phyloP scores from a whole-genome alignment of 2,113 vertebrate species.

The Isichthys henryi region DNA sequence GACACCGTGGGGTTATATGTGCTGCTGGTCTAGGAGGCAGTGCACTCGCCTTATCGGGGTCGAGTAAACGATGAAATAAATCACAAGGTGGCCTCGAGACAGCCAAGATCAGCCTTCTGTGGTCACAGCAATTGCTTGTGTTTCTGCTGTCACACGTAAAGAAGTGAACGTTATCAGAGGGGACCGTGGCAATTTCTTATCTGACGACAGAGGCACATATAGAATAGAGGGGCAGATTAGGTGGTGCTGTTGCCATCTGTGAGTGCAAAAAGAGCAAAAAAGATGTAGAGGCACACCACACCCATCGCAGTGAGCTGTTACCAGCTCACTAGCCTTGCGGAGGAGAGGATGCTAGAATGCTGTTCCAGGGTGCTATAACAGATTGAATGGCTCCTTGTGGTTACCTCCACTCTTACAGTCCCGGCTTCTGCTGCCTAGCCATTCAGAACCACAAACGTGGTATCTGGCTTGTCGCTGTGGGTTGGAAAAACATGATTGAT shows the following conservation, averaged over 20 bases:
- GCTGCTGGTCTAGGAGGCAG: background rate
- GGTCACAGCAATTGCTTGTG: slow-evolving; percentile 22
- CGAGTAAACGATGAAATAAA: background rate
- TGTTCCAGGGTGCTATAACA: background rate
- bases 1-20: background rate
- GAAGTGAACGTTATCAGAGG: slow-evolving; percentile 28
- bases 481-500: background rate
- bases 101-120: background rate
- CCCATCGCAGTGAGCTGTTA: slow-evolving; percentile 46
- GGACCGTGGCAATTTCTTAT: slow-evolving; percentile 46
- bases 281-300: slow-evolving; percentile 41
- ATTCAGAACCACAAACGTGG: background rate
- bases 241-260: slow-evolving; percentile 39
- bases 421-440: background rate
- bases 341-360: background rate
- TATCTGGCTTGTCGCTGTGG: background rate
- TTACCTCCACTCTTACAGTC: background rate
- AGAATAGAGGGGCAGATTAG: slow-evolving; percentile 48
- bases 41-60: background rate
- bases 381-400: no score
- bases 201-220: slow-evolving; percentile 47
- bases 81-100: background rate
- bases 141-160: slow-evolving; percentile 40
- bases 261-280: slow-evolving; percentile 42
- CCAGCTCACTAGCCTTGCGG: background rate